Conservation (phyloP, 1,140 invertebrate species). For the Periplaneta americana region DNA sequence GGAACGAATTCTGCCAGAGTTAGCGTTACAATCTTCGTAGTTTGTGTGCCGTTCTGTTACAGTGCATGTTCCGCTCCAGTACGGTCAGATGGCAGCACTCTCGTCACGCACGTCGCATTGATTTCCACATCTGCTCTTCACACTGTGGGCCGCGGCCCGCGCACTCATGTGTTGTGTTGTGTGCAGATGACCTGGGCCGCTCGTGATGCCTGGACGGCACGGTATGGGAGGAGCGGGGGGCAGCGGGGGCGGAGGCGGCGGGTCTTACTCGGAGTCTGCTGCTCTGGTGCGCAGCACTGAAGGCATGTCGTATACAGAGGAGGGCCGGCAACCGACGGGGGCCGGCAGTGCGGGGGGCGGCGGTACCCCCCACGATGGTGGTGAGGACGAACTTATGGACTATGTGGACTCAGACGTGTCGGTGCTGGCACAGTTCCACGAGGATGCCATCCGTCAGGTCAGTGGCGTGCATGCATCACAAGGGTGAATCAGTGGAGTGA, state of each 20-base stretch:
- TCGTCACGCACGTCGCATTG: too few species aligned
- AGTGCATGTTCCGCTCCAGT: too few species aligned
- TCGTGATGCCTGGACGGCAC: constrained; percentile 4
- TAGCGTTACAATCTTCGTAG: too few species aligned
- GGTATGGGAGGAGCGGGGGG: neutral
- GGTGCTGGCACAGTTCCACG: constrained; percentile 35
- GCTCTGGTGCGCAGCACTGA: constrained; percentile 15
- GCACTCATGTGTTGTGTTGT: too few species aligned
- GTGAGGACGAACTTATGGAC: constrained; percentile 3
- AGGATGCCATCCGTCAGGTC: constrained; percentile 36
- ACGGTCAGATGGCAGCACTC: too few species aligned
- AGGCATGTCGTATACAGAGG: constrained; percentile 16
- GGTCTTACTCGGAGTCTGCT: constrained; percentile 5
- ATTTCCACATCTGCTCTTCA: too few species aligned
- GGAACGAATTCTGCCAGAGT: too few species aligned
- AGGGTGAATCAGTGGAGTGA: neutral
- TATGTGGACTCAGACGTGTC: constrained; percentile 25
- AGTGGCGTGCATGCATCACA: neutral
- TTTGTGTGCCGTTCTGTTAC: too few species aligned
- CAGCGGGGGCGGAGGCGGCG: neutral
- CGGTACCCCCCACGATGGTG: neutral
- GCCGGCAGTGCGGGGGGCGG: neutral
- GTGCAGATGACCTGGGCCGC: neutral
- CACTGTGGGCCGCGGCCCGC: too few species aligned
- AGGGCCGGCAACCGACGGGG: neutral